Base-by-base conservation (phyloP, 2,113 vertebrate species). In the Ammospiza nelsoni region DNA sequence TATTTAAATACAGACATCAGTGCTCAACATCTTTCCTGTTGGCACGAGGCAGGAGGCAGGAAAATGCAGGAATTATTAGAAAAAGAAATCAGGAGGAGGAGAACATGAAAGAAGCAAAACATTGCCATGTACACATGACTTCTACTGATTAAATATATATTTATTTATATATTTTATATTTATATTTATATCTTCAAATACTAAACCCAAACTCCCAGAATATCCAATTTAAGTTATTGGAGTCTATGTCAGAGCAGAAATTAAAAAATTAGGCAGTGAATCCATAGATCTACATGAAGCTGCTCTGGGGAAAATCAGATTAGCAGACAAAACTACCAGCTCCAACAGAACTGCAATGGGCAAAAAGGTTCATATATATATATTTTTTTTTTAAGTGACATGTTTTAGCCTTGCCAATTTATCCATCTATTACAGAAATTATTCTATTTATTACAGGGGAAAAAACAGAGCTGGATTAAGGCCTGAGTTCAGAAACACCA, bases 81-180 rank as follows among this genome's bases (percentile, higher is more conserved):
- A 48, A 58, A 86, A 65, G 5, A 54, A 51, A 89, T 22, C 1
- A 27, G 14, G 76, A 75, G 43, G 43, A 33, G 1, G 71, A 39
- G 13, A 33, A n/a, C 3, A 5, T 11, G 35, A 39, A 54, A 62
- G 23, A 71, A 58, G 46, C 10, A 12, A 52, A 89, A 72, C 6
- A 12, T 0, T 2, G 15, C 22, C 17, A 14, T 0, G 5, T 7
- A 31, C 4, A 11, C 2, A 8, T 15, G 22, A 35, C 44, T 94
- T 12, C 55, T 68, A 43, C 1, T 3, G 0, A 66, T 61, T 58
- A 27, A 44, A 68, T 9, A 73, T 6, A 65, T 39, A 39, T 39
- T 11, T 11, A 39, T 39, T 39, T 39, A 39, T 11, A 15, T 18
- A 37, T 5, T 2, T 12, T 11, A 15, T 18, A 37, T 5, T 2